phyloP scores from a whole-genome alignment of 2,888 invertebrate species.

The Gibbula magus region DNA sequence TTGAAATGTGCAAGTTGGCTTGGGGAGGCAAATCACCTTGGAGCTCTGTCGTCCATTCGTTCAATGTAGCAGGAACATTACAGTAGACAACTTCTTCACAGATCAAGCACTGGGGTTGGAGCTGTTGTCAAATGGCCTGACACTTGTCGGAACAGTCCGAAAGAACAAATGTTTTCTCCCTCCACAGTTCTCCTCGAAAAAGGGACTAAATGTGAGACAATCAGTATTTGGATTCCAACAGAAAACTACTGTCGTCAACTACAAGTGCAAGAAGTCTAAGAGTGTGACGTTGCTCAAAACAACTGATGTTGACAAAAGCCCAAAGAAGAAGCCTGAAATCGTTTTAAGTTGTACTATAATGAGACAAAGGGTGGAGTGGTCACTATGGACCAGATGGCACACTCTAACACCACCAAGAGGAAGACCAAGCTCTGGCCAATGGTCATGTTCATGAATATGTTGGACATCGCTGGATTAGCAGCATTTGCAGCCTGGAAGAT shows the following conservation, averaged over 20 bases:
- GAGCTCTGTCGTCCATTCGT: neutral
- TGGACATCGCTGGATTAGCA: conserved; percentile 48
- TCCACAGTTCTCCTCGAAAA: neutral
- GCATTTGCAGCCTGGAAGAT: conserved; percentile 30
- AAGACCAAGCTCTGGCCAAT: conserved; percentile 40
- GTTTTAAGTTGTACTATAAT: conserved; percentile 39
- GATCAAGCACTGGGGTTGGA: neutral
- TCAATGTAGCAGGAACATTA: neutral
- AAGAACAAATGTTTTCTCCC: conserved; percentile 10
- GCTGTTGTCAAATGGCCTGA: neutral
- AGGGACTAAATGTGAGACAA: neutral
- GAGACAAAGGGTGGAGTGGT: conserved; percentile 40
- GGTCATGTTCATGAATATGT: conserved; percentile 36
- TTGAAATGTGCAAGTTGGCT: neutral
- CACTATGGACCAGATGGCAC: conserved; percentile 39
- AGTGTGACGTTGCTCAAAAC: neutral
- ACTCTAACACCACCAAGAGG: conserved; percentile 26
- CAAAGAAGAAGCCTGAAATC: conserved; percentile 38
- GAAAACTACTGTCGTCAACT: conserved; percentile 1
- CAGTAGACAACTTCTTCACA: conserved; percentile 14
- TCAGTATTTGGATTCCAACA: conserved; percentile 4
- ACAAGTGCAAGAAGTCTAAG: neutral
- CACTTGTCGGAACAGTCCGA: neutral
- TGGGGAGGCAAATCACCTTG: neutral
- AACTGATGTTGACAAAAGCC: neutral